Percentiles rank a stretch among this genome's conserved stretches.
Evolutionary conservation across 2,113 vertebrate species (phyloP).

Genomic region (Anguilla rostrata): DNA sequence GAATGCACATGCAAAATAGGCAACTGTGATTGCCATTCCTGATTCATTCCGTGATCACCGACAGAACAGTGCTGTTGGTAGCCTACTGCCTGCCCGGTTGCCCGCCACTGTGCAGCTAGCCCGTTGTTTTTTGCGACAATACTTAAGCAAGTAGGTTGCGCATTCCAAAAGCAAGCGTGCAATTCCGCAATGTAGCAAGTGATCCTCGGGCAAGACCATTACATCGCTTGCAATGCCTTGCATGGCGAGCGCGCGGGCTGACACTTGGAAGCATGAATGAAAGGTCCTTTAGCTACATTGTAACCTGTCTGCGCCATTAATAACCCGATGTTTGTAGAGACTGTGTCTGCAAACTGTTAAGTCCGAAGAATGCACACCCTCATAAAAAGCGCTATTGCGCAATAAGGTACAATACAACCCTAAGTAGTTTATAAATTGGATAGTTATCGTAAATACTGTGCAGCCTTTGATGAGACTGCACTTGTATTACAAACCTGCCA

Average conservation of each 20-base stretch:
- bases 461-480: background rate
- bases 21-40: too few relatives aligned
- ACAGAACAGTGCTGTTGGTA: too few relatives aligned
- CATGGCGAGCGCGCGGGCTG: background rate
- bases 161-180: background rate
- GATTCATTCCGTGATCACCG: too few relatives aligned
- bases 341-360: background rate
- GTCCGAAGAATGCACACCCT: background rate
- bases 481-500: background rate
- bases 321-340: background rate
- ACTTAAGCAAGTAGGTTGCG: background rate
- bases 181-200: background rate
- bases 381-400: background rate
- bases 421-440: too few relatives aligned
- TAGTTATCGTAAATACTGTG: too few relatives aligned
- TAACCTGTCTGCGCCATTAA: background rate
- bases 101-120: background rate
- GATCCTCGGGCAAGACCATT: background rate
- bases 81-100: background rate
- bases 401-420: background rate
- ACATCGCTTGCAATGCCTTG: background rate
- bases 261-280: background rate
- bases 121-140: too few relatives aligned
- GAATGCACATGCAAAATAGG: too few relatives aligned
- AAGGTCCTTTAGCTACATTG: background rate